Percentiles rank a stretch among this genome's conserved stretches.
Evolutionary conservation across 2,888 invertebrate genomes (phyloP).

Genomic region (Creontiades dilutus): DNA sequence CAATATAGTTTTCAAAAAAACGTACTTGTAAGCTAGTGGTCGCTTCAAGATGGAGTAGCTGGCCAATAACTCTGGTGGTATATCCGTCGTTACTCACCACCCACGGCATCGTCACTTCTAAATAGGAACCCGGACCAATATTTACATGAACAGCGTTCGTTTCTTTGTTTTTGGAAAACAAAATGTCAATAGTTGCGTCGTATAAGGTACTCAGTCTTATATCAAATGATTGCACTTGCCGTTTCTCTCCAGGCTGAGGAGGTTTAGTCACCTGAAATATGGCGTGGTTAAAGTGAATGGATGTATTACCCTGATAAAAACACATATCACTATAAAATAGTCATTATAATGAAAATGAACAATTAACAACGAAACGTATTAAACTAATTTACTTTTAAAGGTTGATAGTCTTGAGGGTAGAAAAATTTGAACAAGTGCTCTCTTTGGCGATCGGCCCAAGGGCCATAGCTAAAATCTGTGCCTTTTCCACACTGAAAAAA

Average conservation of each 20-base stretch:
- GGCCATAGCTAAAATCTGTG: slow-evolving; percentile 97
- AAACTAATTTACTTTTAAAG: slow-evolving; percentile 81
- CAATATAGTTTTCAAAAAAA: background rate
- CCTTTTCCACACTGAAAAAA: slow-evolving; percentile 90
- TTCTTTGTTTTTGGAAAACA: slow-evolving; percentile 96
- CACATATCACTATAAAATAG: background rate
- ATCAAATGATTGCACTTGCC: slow-evolving; percentile 95
- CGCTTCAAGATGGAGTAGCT: slow-evolving; percentile 94
- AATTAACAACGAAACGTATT: background rate
- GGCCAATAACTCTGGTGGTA: slow-evolving; percentile 94
- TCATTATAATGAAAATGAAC: background rate
- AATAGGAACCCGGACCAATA: slow-evolving; percentile 95
- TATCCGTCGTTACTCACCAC: slow-evolving; percentile 92
- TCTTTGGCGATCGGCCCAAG: slow-evolving; percentile 98
- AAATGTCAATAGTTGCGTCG: slow-evolving; percentile 96
- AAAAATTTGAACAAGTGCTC: slow-evolving; percentile 97
- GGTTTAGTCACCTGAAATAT: slow-evolving; percentile 83
- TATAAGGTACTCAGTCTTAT: slow-evolving; percentile 93
- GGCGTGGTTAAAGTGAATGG: background rate
- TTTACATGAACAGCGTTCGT: slow-evolving; percentile 98
- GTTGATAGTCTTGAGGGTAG: slow-evolving; percentile 92
- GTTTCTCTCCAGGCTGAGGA: slow-evolving; percentile 91
- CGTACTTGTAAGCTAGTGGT: slow-evolving; percentile 91
- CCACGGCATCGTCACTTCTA: slow-evolving; percentile 98
- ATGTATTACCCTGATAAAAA: background rate